Evolutionary conservation across 2,113 vertebrate genomes (phyloP).

Genomic region (Ochotona curzoniae): DNA sequence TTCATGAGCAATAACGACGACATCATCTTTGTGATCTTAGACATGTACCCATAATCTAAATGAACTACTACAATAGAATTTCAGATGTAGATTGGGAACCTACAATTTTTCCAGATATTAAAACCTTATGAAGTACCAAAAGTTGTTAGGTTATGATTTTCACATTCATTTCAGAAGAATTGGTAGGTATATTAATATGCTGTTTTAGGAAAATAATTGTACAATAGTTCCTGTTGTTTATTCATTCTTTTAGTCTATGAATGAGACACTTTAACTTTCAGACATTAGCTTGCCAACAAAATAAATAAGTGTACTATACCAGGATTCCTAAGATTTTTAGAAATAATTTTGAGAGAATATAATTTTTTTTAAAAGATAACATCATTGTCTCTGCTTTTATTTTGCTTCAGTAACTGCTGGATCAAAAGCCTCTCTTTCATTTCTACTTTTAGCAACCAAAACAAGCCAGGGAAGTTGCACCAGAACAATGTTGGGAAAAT

Average conservation of each 20-base stretch:
- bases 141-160: neutral
- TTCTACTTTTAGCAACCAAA: constrained; percentile 84
- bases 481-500: constrained; percentile 82
- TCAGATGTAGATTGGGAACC: neutral
- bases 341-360: constrained; percentile 60
- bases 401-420: constrained; percentile 49
- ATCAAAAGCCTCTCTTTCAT: constrained; percentile 77
- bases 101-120: neutral
- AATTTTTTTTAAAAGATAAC: constrained; percentile 73
- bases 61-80: neutral
- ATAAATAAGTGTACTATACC: constrained; percentile 66
- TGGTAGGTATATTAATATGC: neutral
- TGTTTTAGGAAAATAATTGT: neutral
- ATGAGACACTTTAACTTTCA: constrained; percentile 63
- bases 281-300: constrained; percentile 72
- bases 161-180: neutral
- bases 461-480: constrained; percentile 80
- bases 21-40: neutral
- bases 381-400: constrained; percentile 72
- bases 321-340: constrained; percentile 75
- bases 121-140: neutral
- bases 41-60: neutral
- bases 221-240: neutral
- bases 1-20: neutral
- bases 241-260: constrained; percentile 51